Conservation (phyloP, 2,888 invertebrate genomes). For the Nemapogon koenigi region DNA sequence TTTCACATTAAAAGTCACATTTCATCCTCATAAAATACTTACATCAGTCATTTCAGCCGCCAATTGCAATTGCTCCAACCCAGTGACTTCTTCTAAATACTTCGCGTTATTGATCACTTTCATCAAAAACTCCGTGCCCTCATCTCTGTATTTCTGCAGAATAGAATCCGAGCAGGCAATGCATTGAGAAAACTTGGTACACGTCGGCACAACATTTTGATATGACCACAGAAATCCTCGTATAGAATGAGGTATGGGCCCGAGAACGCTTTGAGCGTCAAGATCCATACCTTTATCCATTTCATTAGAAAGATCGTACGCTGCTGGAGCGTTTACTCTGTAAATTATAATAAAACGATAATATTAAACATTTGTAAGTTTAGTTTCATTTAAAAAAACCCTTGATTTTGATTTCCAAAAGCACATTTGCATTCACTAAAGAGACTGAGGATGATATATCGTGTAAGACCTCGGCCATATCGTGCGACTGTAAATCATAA, state of each 20-base stretch:
- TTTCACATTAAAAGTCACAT: no score
- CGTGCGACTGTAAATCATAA: no score
- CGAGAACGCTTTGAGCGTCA: slow-evolving; percentile 70
- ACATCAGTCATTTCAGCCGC: slow-evolving; percentile 67
- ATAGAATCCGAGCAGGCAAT: slow-evolving; percentile 84
- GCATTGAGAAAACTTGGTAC: slow-evolving; percentile 86
- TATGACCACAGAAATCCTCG: slow-evolving; percentile 88
- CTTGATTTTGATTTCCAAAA: no score
- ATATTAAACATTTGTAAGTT: no score
- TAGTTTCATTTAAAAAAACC: no score
- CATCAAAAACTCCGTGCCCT: slow-evolving; percentile 75
- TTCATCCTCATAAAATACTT: slow-evolving; percentile 21
- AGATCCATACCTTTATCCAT: slow-evolving; percentile 30
- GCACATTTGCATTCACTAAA: no score
- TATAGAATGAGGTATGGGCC: slow-evolving; percentile 91
- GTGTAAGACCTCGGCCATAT: no score
- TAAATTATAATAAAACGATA: slow-evolving; percentile 14
- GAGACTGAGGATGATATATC: no score
- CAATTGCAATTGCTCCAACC: slow-evolving; percentile 71
- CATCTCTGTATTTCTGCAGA: slow-evolving; percentile 32
- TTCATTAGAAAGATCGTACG: slow-evolving; percentile 51
- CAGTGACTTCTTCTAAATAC: slow-evolving; percentile 86
- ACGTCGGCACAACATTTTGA: slow-evolving; percentile 83
- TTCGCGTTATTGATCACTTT: slow-evolving; percentile 81
- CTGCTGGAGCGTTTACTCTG: slow-evolving; percentile 72